Evolutionary conservation across 2,113 vertebrate genomes (phyloP).

Genomic region (Synodontis membranacea): DNA sequence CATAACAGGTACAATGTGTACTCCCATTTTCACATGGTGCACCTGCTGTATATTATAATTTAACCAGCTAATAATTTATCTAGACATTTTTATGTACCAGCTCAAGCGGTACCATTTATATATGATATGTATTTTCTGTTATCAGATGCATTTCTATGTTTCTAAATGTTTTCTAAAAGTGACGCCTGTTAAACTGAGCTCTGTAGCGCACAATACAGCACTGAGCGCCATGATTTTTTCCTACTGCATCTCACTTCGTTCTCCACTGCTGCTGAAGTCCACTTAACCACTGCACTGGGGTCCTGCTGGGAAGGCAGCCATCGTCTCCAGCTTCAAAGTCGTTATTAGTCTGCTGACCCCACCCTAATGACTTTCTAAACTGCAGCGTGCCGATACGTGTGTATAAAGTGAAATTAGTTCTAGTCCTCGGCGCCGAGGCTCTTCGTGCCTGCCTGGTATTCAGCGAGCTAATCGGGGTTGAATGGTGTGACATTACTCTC

Average conservation of each 20-base stretch:
- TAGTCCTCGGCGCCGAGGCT: conserved; percentile 71
- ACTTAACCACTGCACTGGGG: conserved; percentile 40
- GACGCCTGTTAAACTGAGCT: neutral
- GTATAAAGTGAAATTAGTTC: conserved; percentile 82
- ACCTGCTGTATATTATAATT: neutral
- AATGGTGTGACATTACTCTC: conserved; percentile 80
- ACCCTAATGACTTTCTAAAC: conserved; percentile 79
- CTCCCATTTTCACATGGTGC: neutral
- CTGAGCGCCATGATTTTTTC: neutral
- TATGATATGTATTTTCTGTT: neutral
- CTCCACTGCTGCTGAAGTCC: conserved; percentile 42
- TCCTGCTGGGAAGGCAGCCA: conserved; percentile 47
- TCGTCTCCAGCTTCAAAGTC: conserved; percentile 54
- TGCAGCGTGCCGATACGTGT: conserved; percentile 78
- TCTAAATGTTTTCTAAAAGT: neutral
- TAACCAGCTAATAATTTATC: neutral
- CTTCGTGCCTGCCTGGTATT: conserved; percentile 73
- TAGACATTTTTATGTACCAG: neutral
- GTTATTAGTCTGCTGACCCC: conserved; percentile 59
- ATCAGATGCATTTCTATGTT: neutral
- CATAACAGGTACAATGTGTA: conserved; percentile 68
- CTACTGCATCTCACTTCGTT: neutral
- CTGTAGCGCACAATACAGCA: neutral
- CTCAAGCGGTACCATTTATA: neutral
- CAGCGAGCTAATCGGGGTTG: conserved; percentile 74